Evolutionary conservation across 2,113 vertebrate genomes (phyloP), one percentile per base, ranked within the genome.

Genomic region (Balaenoptera acutorostrata): DNA sequence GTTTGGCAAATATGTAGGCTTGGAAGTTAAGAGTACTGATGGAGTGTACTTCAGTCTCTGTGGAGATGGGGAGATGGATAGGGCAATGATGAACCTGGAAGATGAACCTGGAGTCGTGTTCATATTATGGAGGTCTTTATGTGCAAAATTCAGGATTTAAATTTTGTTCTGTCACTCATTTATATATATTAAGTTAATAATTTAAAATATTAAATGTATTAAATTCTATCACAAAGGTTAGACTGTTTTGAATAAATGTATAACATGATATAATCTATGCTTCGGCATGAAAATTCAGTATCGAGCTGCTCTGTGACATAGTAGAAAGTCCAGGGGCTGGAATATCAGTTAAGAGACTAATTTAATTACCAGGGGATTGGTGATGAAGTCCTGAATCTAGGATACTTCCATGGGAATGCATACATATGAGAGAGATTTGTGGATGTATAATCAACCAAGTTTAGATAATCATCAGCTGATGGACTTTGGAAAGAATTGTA

Each of bases 151-250:
- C 41, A 77, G 33, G 3, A 71, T 78, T 93, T 82, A 86, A 68
- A 44, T 59, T 84, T 77, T 72, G 8, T 77, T 61, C 41, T 77
- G 6, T 63, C 8, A 82, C 8, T 61, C n/a, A 31, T 3, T 25
- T 93, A 31, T 69, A 44, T 74, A n/a, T 31, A 64, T 18, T 86
- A 81, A 63, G 21, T 89, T 89, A 81, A 41, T 93, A 96, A 78
- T 96, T 95, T 64, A 74, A 63, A 75, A 41, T 87, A 36, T 36
- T 93, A 88, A 72, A 64, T 90, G 29, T 89, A 44, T 86, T 83
- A 91, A 72, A 66, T 86, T 86, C 29, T 93, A 6, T 93, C 74
- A 68, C 44, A 61, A 39, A 46, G 49, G 33, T 78, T 95, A n/a
- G 88, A 85, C 33, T 14, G 11, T 95, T 88, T 95, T 78, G 23